A percentile compares a stretch with the other conserved stretches of the same genome.
Conservation (phyloP, 2,797 vertebrate species). For the Propithecus perrieri region DNA sequence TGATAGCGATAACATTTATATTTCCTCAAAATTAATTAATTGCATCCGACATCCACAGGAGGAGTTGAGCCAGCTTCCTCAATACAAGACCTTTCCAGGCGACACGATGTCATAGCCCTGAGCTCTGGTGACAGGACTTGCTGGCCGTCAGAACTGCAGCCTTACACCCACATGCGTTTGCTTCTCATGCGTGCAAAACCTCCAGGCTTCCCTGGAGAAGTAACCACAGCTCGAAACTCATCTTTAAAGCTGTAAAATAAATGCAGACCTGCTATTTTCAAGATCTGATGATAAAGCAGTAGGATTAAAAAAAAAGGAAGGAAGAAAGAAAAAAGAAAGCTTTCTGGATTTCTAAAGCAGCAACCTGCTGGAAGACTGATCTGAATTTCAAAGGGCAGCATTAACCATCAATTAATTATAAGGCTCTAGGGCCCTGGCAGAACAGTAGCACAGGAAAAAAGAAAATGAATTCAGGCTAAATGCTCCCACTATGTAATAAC, state of each 20-base stretch:
- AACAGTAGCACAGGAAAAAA: neutral
- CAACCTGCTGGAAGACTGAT: neutral
- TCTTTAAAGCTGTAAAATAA: neutral
- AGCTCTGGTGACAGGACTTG: neutral
- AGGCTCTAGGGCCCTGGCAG: neutral
- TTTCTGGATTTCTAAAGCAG: neutral
- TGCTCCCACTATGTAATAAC: neutral
- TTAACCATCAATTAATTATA: neutral
- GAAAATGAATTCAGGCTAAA: neutral
- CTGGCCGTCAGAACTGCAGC: neutral
- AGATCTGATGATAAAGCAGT: neutral
- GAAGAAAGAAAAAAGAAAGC: neutral
- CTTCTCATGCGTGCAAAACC: neutral
- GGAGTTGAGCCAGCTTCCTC: neutral
- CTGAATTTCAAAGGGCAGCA: neutral
- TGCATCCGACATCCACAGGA: neutral
- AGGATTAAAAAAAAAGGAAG: neutral
- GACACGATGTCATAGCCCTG: fast-evolving
- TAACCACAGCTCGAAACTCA: neutral
- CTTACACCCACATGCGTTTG: no score
- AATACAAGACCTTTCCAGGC: fast-evolving
- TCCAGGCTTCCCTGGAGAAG: neutral
- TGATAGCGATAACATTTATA: neutral
- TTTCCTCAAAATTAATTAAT: neutral
- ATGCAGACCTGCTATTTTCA: neutral